phyloP scores from a whole-genome alignment of 2,797 vertebrate genomes.

The Chelonia mydas region DNA sequence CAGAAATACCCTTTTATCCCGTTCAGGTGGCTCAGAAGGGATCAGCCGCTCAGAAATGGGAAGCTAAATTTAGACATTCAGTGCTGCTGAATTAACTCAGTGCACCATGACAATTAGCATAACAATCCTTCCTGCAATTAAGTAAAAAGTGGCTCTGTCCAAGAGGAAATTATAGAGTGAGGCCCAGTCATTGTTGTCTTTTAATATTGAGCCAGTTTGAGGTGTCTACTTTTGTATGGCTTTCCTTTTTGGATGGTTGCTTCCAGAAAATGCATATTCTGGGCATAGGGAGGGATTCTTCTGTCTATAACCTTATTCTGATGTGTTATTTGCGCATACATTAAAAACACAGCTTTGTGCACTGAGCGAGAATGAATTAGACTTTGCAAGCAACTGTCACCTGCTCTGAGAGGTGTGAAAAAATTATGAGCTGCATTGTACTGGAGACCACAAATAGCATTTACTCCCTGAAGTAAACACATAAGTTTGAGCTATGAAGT shows the following conservation, averaged over 20 bases:
- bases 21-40: not conserved
- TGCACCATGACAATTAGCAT: conserved; percentile 75
- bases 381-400: conserved; percentile 76
- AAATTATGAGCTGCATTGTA: conserved; percentile 79
- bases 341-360: conserved; percentile 50
- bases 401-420: conserved; percentile 80
- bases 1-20: not conserved
- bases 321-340: conserved; percentile 59
- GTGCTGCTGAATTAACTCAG: conserved; percentile 40
- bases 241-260: conserved; percentile 2
- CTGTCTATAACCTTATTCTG: conserved; percentile 46
- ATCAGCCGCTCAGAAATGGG: not conserved
- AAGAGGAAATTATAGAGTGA: conserved; percentile 61
- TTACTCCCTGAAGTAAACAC: conserved; percentile 71
- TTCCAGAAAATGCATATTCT: conserved; percentile 27
- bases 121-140: conserved; percentile 75
- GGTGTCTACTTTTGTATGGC: not conserved
- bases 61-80: conserved; percentile 64
- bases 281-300: conserved; percentile 35
- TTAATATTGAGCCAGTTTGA: not conserved
- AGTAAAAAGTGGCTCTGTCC: conserved; percentile 35
- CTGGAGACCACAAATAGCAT: conserved; percentile 70
- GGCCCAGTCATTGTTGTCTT: not conserved
- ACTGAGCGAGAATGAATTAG: conserved; percentile 57
- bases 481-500: conserved; percentile 55